phyloP scores from a whole-genome alignment of 2,888 invertebrate species.

The Torymus tubicola region DNA sequence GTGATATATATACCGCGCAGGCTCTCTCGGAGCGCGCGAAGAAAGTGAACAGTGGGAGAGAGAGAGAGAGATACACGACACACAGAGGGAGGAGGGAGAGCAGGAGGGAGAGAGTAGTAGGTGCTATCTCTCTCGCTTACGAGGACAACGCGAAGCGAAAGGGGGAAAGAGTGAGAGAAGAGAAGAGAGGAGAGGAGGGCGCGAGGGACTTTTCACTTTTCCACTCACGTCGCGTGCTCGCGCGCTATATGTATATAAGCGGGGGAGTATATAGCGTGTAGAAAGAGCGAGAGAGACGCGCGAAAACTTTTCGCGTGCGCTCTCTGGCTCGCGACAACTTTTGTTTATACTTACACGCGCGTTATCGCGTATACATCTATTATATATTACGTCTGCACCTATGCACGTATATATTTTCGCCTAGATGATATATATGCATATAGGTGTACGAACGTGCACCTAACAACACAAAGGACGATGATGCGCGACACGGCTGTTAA shows the following conservation, averaged over 20 bases:
- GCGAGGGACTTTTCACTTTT: neutral
- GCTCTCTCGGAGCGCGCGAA: neutral
- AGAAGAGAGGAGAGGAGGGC: neutral
- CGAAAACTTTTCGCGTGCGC: neutral
- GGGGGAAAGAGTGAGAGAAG: constrained; percentile 6
- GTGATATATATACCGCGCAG: neutral
- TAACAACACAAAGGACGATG: constrained; percentile 1
- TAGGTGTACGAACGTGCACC: neutral
- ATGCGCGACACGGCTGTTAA: constrained; percentile 12
- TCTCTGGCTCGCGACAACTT: constrained; percentile 16
- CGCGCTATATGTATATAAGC: too few relatives aligned
- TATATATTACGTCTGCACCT: neutral
- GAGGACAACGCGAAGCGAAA: constrained; percentile 11
- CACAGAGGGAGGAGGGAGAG: too few relatives aligned
- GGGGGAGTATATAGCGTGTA: neutral
- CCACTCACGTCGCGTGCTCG: constrained; percentile 4
- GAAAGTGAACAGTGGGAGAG: neutral
- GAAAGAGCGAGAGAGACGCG: neutral
- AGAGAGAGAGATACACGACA: too few relatives aligned
- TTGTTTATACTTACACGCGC: constrained; percentile 40
- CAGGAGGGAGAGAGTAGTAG: too few relatives aligned
- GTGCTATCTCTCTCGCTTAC: too few relatives aligned
- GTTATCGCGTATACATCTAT: constrained; percentile 14
- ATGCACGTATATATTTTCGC: neutral
- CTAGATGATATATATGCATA: neutral